A percentile compares a stretch with the other conserved stretches of the same genome.
Evolutionary conservation across 1,140 invertebrate genomes (phyloP).

Genomic region (Microplitis mediator): DNA sequence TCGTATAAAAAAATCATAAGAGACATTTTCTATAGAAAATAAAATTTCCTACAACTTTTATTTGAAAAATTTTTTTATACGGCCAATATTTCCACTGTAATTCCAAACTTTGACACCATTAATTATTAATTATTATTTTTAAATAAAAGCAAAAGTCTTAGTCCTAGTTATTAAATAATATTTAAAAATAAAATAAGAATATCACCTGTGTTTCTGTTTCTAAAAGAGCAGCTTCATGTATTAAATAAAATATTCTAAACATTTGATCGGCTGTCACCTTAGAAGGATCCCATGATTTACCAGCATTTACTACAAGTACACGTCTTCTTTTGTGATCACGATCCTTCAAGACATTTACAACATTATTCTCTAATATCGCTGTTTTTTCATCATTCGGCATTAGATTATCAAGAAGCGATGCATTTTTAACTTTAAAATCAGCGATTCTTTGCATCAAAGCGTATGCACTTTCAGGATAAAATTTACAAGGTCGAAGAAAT

Average conservation of each 20-base stretch:
- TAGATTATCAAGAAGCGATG: slow-evolving; percentile 67
- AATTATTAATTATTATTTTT: too few species aligned
- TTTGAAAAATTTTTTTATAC: too few species aligned
- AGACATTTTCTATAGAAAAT: too few species aligned
- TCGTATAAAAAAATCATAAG: too few species aligned
- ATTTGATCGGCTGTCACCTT: slow-evolving; percentile 74
- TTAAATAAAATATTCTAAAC: slow-evolving; percentile 78
- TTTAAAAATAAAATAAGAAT: background rate
- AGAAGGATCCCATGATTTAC: slow-evolving; percentile 75
- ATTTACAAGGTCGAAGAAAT: slow-evolving; percentile 80
- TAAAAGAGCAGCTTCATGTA: slow-evolving; percentile 74
- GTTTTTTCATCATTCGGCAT: slow-evolving; percentile 70
- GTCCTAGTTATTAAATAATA: too few species aligned
- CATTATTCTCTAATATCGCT: slow-evolving; percentile 70
- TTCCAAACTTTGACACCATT: too few species aligned
- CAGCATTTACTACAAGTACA: slow-evolving; percentile 67
- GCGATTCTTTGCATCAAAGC: slow-evolving; percentile 77
- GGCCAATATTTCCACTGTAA: too few species aligned
- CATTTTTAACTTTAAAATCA: slow-evolving; percentile 75
- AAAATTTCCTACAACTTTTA: too few species aligned
- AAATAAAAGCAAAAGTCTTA: too few species aligned
- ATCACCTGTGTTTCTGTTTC: slow-evolving; percentile 75
- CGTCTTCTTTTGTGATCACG: slow-evolving; percentile 72
- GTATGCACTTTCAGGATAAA: slow-evolving; percentile 77
- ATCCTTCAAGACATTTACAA: slow-evolving; percentile 75